phyloP scores from a whole-genome alignment of 2,888 invertebrate genomes.

The Eledona agricola region DNA sequence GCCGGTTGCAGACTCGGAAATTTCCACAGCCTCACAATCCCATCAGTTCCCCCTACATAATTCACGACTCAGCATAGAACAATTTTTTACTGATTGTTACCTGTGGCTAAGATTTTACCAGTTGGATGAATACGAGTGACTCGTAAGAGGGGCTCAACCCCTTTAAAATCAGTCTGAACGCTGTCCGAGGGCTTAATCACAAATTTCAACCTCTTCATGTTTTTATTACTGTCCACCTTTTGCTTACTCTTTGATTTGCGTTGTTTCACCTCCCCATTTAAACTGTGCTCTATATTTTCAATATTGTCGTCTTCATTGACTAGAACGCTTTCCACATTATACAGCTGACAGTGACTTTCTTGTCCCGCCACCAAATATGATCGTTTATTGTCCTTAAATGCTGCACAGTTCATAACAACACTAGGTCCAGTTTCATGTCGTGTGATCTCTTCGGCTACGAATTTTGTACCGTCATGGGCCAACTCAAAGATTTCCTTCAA shows the following conservation, averaged over 20 bases:
- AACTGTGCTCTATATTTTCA: constrained; percentile 59
- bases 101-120: constrained; percentile 86
- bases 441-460: constrained; percentile 87
- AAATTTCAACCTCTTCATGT: constrained; percentile 71
- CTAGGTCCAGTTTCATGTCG: constrained; percentile 88
- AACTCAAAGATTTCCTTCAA: constrained; percentile 92
- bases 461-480: constrained; percentile 82
- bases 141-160: constrained; percentile 83
- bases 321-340: constrained; percentile 70
- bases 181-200: constrained; percentile 80
- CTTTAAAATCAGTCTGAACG: constrained; percentile 85
- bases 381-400: constrained; percentile 75
- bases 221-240: constrained; percentile 66
- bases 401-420: constrained; percentile 92
- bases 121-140: constrained; percentile 76
- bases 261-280: constrained; percentile 63
- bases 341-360: constrained; percentile 90
- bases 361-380: constrained; percentile 89
- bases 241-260: constrained; percentile 67
- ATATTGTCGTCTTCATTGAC: constrained; percentile 60
- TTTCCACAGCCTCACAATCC: constrained; percentile 86
- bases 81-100: constrained; percentile 43
- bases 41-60: constrained; percentile 79
- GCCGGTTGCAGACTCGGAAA: constrained; percentile 81
- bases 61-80: constrained; percentile 2